Evolutionary conservation across 2,888 invertebrate species (phyloP), one percentile per base, ranked within the genome.

Genomic region (Diogma glabrata): DNA sequence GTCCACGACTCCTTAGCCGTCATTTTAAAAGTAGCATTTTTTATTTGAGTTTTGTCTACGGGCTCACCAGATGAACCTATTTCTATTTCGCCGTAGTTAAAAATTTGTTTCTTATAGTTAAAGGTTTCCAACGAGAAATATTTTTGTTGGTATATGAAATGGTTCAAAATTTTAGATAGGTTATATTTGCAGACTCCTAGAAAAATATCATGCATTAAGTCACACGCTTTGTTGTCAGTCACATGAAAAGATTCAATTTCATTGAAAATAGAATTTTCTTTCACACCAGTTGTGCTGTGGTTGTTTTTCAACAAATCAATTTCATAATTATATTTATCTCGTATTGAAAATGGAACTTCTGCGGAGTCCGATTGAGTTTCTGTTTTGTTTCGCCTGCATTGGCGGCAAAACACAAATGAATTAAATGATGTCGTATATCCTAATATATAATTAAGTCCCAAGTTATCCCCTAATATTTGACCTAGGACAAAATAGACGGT

Each of bases 21-120:
- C 28, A 28, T 48, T 48, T 48, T 48, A 9, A 48, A 36, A 14
- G 38, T 38, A 7, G 38, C 38, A 14, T 38, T 38, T 38, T 20
- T 14, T 33, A 33, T 33, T 33, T 2, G 10, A 20, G 19, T 48
- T 48, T 30, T 30, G 20, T 17, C 33, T 6, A 48, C 16, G 9
- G 30, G 10, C n/a, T 49, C 48, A 17, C 46, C 50, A 4, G 52
- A 38, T 7, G 50, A 47, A 51, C 52, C 51, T 43, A 49, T 47
- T 30, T 54, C 52, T 14, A 20, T 19, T 49, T 49, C 51, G 17
- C 54, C 52, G 40, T 49, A 54, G n/a, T 49, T 38, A 17, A 52
- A 54, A 10, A 54, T 23, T 30, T 49, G 36, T n/a, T n/a, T n/a
- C n/a, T n/a, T n/a, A n/a, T n/a, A n/a, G n/a, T 49, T 49, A 36